Base-by-base conservation (phyloP, 92 coral and sea anemone genomes). In the Muricea muricata region DNA sequence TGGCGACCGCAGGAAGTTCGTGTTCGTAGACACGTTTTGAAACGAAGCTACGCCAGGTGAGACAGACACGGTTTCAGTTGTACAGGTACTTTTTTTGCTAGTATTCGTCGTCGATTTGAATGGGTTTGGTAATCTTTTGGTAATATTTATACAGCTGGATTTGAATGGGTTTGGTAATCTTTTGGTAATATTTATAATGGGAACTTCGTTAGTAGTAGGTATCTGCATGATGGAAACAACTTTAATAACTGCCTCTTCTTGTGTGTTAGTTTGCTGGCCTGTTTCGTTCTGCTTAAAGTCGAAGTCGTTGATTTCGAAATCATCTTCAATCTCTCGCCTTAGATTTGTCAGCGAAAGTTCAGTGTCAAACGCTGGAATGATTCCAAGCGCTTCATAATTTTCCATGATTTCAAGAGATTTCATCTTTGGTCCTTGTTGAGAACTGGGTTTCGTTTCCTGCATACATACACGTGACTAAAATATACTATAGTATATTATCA, bases 311-410 rank as follows among this genome's bases (percentile, higher is more conserved):
- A 41, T 15, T 45, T 74, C 60, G 18, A 74, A 74, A 74, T 74
- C 80, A 1, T 74, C 80, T 26, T 39, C 37, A 52, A 74, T 74
- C 25, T 74, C 80, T 15, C 39, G 14, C 45, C 80, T 33, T 20
- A 41, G 80, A 74, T 52, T 30, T 24, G 60, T 20, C 21, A 74
- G 80, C 37, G 60, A 39, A n/a, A 52, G 7, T 30, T 52, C 80
- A 39, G 41, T 74, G 65, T 74, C 80, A 74, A 39, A 74, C 35
- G 21, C 35, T 45, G 80, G 80, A 74, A 74, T 74, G 18, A 74
- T 41, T 8, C 80, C 80, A 74, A 46, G 26, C 30, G 3, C 48
- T 24, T 74, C 12, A 74, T 46, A 2, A 12, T 74, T 66, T 45
- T 39, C 37, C 17, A 74, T 46, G 60, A 74, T 46, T 46, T 74